Evolutionary conservation across 2,113 vertebrate species (phyloP).

Genomic region (Anhinga rufa): DNA sequence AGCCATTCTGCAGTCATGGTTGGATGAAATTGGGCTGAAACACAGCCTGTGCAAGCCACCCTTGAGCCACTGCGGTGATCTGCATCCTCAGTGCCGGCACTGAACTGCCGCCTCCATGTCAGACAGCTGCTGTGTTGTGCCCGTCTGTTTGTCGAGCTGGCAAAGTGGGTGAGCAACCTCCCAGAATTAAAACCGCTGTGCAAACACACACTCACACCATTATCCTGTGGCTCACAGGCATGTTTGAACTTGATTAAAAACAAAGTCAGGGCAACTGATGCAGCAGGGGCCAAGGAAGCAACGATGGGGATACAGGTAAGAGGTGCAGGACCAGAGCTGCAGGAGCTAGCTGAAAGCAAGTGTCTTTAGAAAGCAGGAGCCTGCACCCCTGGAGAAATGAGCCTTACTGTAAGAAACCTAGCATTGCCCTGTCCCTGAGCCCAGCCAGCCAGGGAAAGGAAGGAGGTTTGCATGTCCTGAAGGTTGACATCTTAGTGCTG

Average conservation of each 20-base stretch:
- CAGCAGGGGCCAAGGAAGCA: not conserved
- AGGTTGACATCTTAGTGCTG: not conserved
- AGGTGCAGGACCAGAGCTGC: not conserved
- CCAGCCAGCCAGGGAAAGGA: not conserved
- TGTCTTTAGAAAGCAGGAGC: not conserved
- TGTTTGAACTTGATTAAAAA: not conserved
- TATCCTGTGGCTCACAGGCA: not conserved
- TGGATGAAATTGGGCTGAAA: not conserved
- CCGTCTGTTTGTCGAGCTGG: not conserved
- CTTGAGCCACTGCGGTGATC: not conserved
- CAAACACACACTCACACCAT: not conserved
- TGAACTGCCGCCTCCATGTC: not conserved
- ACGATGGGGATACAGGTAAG: not conserved
- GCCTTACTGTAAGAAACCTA: not conserved
- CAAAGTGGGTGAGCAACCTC: not conserved
- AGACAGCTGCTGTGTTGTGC: not conserved
- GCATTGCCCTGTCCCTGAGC: accelerated
- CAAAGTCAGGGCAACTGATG: not conserved
- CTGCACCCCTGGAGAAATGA: not conserved
- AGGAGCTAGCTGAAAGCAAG: not conserved
- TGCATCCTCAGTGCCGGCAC: accelerated
- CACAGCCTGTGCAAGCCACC: not conserved
- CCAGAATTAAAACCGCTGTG: not conserved
- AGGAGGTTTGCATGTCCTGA: not conserved
- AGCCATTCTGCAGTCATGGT: not conserved